A percentile compares a stretch with the other conserved stretches of the same genome.
These are phyloP conservation scores for Platycheirus albimanus DNA, from an alignment of 2,888 invertebrate genomes.

Conservation along the genomic window DNA sequence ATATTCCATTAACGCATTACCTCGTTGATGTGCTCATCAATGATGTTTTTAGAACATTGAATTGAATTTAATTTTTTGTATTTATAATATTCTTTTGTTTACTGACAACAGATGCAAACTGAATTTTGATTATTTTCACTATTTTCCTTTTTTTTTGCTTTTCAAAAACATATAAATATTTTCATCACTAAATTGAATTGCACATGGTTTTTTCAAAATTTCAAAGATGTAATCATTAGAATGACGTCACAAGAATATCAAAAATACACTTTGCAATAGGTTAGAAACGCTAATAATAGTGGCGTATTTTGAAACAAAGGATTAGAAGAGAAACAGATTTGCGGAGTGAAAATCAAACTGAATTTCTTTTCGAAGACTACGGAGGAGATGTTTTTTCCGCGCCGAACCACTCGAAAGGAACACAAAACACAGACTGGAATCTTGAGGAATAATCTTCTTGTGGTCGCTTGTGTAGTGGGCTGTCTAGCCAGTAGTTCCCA, in stretches of 20 bases:
- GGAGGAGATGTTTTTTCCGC: constrained; percentile 4
- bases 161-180: background rate
- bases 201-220: constrained; percentile 39
- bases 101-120: constrained; percentile 54
- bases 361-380: background rate
- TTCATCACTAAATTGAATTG: constrained; percentile 10
- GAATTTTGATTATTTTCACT: background rate
- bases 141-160: background rate
- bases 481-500: too few relatives aligned
- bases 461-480: background rate
- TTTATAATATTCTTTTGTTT: constrained; percentile 60
- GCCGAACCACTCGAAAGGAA: constrained; percentile 48
- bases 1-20: constrained; percentile 5
- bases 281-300: constrained; percentile 50
- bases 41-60: constrained; percentile 38
- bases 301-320: constrained; percentile 34
- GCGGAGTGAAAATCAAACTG: background rate
- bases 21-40: constrained; percentile 18
- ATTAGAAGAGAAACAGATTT: background rate
- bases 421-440: constrained; percentile 59
- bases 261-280: constrained; percentile 47
- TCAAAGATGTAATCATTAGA: constrained; percentile 33
- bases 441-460: constrained; percentile 18
- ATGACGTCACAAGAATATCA: constrained; percentile 45
- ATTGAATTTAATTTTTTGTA: constrained; percentile 31